phyloP scores from a whole-genome alignment of 2,888 invertebrate species.

The Synanthedon vespiformis region DNA sequence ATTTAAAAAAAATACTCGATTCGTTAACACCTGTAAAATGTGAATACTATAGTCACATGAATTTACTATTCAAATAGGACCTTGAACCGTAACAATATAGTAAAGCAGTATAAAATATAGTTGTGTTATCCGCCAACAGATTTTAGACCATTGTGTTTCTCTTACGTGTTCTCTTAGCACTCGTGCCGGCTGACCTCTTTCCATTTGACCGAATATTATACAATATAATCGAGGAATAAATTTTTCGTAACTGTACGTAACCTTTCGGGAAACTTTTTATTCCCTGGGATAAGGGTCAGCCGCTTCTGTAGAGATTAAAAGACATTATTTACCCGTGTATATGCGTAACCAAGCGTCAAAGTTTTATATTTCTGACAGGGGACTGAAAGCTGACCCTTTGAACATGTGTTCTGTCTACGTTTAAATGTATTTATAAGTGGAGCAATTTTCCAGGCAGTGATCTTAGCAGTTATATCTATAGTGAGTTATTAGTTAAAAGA shows the following conservation, averaged over 20 bases:
- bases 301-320: conserved; percentile 54
- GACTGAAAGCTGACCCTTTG: conserved; percentile 32
- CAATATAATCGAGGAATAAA: conserved; percentile 55
- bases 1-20: no score
- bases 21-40: no score
- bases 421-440: conserved; percentile 24
- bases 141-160: no score
- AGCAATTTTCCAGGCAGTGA: conserved; percentile 12
- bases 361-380: conserved; percentile 59
- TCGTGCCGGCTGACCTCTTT: neutral
- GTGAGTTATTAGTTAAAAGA: neutral
- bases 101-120: no score
- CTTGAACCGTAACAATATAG: no score
- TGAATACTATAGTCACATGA: no score
- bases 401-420: conserved; percentile 30
- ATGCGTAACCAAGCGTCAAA: conserved; percentile 46
- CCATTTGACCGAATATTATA: conserved; percentile 20
- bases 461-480: neutral
- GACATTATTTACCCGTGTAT: conserved; percentile 54
- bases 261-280: conserved; percentile 45
- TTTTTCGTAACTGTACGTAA: conserved; percentile 39
- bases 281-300: conserved; percentile 45
- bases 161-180: neutral
- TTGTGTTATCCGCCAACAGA: no score
- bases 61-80: no score